phyloP scores from a whole-genome alignment of 1,140 invertebrate genomes.

The Dryas iulia region DNA sequence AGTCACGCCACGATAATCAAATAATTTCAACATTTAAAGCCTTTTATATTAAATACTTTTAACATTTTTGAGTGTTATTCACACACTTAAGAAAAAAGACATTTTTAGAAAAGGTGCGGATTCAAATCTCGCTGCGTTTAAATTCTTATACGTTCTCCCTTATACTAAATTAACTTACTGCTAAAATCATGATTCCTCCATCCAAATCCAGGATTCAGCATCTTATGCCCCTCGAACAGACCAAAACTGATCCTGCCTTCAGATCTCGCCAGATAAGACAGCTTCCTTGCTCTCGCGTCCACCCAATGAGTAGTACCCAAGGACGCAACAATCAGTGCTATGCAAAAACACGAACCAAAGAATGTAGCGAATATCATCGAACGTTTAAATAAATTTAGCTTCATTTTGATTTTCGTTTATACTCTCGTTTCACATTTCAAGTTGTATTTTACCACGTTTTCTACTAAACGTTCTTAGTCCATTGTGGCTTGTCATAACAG shows the following conservation, averaged over 20 bases:
- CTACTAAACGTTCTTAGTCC: constrained; percentile 31
- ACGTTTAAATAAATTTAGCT: constrained; percentile 84
- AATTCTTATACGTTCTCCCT: too few relatives aligned
- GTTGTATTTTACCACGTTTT: constrained; percentile 31
- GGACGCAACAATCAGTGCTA: constrained; percentile 90
- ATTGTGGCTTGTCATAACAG: constrained; percentile 46
- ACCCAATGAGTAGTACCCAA: constrained; percentile 95
- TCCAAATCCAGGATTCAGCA: constrained; percentile 91
- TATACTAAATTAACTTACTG: constrained; percentile 82
- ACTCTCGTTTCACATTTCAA: constrained; percentile 33
- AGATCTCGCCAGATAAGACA: constrained; percentile 85
- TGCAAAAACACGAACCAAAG: constrained; percentile 90
- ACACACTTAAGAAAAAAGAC: too few relatives aligned
- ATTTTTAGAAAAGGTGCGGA: too few relatives aligned
- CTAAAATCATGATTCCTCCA: constrained; percentile 87
- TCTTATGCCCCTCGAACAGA: constrained; percentile 91
- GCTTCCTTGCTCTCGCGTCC: constrained; percentile 86
- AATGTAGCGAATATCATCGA: constrained; percentile 94
- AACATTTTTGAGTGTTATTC: too few relatives aligned
- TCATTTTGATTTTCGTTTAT: constrained; percentile 54
- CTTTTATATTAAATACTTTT: too few relatives aligned
- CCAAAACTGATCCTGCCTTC: constrained; percentile 91
- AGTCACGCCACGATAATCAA: too few relatives aligned
- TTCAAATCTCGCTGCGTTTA: too few relatives aligned
- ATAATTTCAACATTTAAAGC: too few relatives aligned